Evolutionary conservation across 2,888 invertebrate genomes (phyloP), one percentile per base, ranked within the genome.

Genomic region (Ctenicera cuprea): DNA sequence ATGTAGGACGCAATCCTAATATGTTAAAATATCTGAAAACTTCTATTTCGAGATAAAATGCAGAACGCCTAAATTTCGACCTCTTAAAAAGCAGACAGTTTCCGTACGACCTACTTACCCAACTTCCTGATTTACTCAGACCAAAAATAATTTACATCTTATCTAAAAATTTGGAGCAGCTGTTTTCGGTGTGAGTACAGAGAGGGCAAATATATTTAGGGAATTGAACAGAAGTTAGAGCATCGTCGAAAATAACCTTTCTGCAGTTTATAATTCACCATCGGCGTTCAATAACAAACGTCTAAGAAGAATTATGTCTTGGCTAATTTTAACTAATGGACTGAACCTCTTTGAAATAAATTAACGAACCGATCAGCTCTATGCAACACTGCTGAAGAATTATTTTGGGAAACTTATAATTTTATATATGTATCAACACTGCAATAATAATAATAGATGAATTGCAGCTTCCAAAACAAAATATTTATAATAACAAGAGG

Each of bases 321-420:
- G 30, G 54, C 65, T 66, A 66, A 52, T 50, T 66, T 66, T 66
- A 54, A 41, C 65, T 38, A 38, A 54, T 54, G 26, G 65, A 66
- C 52, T 54, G 16, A 52, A 66, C 38, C 41, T 33, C 30, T 33
- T 54, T 26, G 30, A 33, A 54, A 54, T 30, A 30, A 54, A 14
- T 54, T 54, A 30, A 33, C 30, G 50, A 54, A 33, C 54, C 30
- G 30, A 54, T 54, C 26, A 30, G 5, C 20, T 5, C 0, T 11
- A 5, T 9, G 11, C 1, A 14, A 45, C 43, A 14, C 14, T 45
- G 43, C n/a, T n/a, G n/a, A 11, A 41, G 4, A 33, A 11, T n/a
- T 3, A 11, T 41, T 41, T 41, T 3, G 7, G 9, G 41, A 7
- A 41, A 11, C 7, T 41, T 41, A 41, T 3, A 7, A 8, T 33